Evolutionary conservation across 2,888 invertebrate species (phyloP).

Genomic region (Conops quadrifasciatus): DNA sequence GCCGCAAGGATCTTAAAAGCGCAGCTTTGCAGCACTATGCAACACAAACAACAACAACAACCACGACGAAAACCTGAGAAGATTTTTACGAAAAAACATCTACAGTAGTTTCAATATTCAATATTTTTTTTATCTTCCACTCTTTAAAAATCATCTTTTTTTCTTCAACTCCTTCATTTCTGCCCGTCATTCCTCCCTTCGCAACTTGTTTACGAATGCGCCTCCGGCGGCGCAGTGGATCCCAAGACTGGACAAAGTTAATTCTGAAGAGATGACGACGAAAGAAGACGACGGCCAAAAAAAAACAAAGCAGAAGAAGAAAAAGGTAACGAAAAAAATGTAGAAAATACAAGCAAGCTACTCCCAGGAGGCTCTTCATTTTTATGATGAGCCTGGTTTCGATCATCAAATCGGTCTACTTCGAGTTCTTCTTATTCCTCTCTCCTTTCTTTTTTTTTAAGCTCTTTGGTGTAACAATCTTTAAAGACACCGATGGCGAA

Average conservation of each 20-base stretch:
- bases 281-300: neutral
- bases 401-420: neutral
- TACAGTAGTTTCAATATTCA: too few species aligned
- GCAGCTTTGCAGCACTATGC: conserved; percentile 7
- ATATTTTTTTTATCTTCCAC: too few species aligned
- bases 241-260: neutral
- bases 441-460: neutral
- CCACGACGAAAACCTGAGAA: conserved; percentile 4
- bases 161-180: neutral
- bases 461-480: neutral
- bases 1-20: conserved; percentile 10
- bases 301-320: neutral
- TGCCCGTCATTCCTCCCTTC: neutral
- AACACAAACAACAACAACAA: neutral
- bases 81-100: too few species aligned
- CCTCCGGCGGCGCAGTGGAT: neutral
- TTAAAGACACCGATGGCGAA: neutral
- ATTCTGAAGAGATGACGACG: neutral
- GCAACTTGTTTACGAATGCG: neutral
- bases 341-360: neutral
- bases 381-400: conserved; percentile 10
- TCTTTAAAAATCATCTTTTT: neutral
- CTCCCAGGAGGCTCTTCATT: conserved; percentile 4
- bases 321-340: neutral
- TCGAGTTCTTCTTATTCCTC: neutral